phyloP scores from a whole-genome alignment of 2,888 invertebrate genomes.

The Emmelina monodactyla region DNA sequence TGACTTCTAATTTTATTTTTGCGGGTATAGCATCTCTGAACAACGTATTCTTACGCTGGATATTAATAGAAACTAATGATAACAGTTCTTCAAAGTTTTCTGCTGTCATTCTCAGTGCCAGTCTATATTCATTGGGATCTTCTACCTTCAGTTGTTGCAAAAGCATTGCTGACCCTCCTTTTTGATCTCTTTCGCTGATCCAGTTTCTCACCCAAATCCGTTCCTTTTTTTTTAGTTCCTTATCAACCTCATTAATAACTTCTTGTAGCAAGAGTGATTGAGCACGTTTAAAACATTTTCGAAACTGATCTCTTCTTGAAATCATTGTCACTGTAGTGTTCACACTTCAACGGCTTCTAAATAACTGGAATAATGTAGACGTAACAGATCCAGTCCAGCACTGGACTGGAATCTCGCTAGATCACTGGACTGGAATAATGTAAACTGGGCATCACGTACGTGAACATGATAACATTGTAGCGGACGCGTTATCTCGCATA shows the following conservation, averaged over 20 bases:
- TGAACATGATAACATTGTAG: too few relatives aligned
- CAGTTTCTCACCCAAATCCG: constrained; percentile 15
- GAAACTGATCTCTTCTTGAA: constrained; percentile 14
- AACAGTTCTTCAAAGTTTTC: constrained; percentile 13
- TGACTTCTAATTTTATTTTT: constrained; percentile 9
- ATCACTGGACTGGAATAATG: constrained; percentile 15
- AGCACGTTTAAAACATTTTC: constrained; percentile 14
- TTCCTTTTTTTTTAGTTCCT: background rate
- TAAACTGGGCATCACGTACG: constrained; percentile 11
- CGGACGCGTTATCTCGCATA: too few relatives aligned
- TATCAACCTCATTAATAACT: background rate
- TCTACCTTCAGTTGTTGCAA: constrained; percentile 15
- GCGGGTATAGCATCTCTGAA: constrained; percentile 12
- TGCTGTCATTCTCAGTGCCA: constrained; percentile 14
- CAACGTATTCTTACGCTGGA: constrained; percentile 11
- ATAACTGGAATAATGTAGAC: too few relatives aligned
- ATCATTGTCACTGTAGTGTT: constrained; percentile 17
- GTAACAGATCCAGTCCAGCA: too few relatives aligned
- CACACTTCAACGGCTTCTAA: too few relatives aligned
- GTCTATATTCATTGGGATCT: constrained; percentile 15
- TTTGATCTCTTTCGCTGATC: constrained; percentile 16
- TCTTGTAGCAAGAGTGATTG: constrained; percentile 13
- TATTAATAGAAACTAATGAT: constrained; percentile 4
- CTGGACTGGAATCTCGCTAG: too few relatives aligned
- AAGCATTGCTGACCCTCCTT: constrained; percentile 15